These are phyloP conservation scores for Drosophila jambulina DNA, from an alignment of 1,140 invertebrate species.

Conservation along the genomic window DNA sequence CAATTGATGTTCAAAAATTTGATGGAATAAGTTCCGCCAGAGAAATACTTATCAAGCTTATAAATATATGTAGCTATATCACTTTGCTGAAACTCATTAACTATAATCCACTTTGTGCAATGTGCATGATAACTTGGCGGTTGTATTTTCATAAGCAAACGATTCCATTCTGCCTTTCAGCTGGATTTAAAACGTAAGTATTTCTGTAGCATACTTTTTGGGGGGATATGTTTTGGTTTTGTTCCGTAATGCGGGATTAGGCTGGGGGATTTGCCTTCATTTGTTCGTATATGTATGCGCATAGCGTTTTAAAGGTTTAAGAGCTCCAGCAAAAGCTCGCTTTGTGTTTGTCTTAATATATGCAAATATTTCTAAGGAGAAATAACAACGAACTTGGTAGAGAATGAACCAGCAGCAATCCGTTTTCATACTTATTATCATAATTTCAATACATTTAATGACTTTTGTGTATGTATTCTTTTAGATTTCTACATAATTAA, in stretches of 20 bases:
- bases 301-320: slow-evolving; percentile 46
- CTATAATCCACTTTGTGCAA: slow-evolving; percentile 30
- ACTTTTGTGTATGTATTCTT: neutral
- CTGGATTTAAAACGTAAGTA: slow-evolving; percentile 24
- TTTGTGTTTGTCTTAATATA: slow-evolving; percentile 32
- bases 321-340: slow-evolving; percentile 22
- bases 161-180: slow-evolving; percentile 15
- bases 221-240: slow-evolving; percentile 37
- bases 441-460: slow-evolving; percentile 14
- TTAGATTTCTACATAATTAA: neutral
- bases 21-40: neutral
- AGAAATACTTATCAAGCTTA: neutral
- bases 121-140: slow-evolving; percentile 1
- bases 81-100: slow-evolving; percentile 10
- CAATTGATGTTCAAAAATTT: neutral
- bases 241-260: slow-evolving; percentile 40
- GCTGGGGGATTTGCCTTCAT: slow-evolving; percentile 34
- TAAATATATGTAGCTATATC: neutral
- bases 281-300: slow-evolving; percentile 27
- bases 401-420: slow-evolving; percentile 5
- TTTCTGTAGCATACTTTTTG: slow-evolving; percentile 35
- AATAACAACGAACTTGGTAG: slow-evolving; percentile 10
- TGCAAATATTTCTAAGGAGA: slow-evolving; percentile 33
- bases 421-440: slow-evolving; percentile 8
- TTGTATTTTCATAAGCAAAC: slow-evolving; percentile 8